Percentiles rank a stretch among this genome's conserved stretches.
Conservation (phyloP, 2,888 invertebrate species). For the Acrobasis consociella region DNA sequence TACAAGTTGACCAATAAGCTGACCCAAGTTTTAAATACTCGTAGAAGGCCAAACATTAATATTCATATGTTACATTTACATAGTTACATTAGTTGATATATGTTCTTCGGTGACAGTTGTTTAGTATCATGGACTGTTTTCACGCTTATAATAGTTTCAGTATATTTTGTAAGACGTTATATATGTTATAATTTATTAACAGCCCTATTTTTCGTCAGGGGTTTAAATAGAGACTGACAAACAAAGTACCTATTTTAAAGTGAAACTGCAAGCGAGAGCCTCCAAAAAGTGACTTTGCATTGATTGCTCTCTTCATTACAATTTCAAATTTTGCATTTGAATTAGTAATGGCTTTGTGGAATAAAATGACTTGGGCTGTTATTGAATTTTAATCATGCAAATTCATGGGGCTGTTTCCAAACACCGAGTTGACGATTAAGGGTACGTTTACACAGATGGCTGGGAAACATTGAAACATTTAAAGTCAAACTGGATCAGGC, state of each 20-base stretch:
- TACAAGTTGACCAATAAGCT: too few relatives aligned
- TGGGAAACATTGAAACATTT: neutral
- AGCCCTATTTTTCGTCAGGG: neutral
- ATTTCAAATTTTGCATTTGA: slow-evolving; percentile 24
- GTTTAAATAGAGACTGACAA: neutral
- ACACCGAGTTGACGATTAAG: neutral
- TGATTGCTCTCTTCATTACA: slow-evolving; percentile 15
- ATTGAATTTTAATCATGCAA: slow-evolving; percentile 18
- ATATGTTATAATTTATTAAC: too few relatives aligned
- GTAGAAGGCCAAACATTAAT: too few relatives aligned
- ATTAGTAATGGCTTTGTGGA: slow-evolving; percentile 14
- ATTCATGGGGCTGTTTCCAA: slow-evolving; percentile 3
- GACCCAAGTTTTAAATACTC: too few relatives aligned
- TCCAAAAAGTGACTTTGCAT: slow-evolving; percentile 14
- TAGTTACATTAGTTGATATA: too few relatives aligned
- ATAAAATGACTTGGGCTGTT: slow-evolving; percentile 13
- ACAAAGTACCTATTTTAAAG: neutral
- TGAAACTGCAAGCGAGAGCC: neutral
- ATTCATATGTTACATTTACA: too few relatives aligned
- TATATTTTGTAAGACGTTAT: too few relatives aligned
- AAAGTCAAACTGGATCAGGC: neutral
- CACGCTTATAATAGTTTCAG: too few relatives aligned
- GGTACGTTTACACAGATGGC: neutral
- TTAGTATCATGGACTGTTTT: too few relatives aligned
- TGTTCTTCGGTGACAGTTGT: too few relatives aligned